phyloP scores from a whole-genome alignment of 2,888 invertebrate species.

The Tricholauxania praeusta region DNA sequence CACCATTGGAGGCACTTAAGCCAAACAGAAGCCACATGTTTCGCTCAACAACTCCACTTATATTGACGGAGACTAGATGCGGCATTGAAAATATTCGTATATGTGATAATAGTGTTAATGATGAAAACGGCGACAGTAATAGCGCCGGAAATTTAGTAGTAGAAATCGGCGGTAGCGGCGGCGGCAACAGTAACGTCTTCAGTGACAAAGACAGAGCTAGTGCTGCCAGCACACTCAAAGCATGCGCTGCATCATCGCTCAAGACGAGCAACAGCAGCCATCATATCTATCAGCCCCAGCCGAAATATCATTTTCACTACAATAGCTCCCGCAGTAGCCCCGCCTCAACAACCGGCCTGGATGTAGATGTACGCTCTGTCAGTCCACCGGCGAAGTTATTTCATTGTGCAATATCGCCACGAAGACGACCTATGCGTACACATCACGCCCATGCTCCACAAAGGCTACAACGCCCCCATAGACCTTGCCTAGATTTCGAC shows the following conservation, averaged over 20 bases:
- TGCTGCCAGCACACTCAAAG: constrained; percentile 55
- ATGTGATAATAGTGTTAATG: constrained; percentile 69
- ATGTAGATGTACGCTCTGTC: constrained; percentile 67
- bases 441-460: constrained; percentile 63
- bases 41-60: constrained; percentile 69
- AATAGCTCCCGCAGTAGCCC: constrained; percentile 67
- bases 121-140: constrained; percentile 62
- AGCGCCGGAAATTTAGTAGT: constrained; percentile 44
- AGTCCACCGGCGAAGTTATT: constrained; percentile 70
- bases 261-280: constrained; percentile 67
- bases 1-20: constrained; percentile 89
- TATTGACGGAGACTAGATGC: constrained; percentile 68
- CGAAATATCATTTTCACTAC: constrained; percentile 65
- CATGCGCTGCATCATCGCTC: constrained; percentile 58
- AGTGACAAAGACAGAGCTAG: constrained; percentile 46
- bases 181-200: constrained; percentile 40
- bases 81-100: constrained; percentile 69
- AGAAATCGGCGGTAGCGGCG: constrained; percentile 44
- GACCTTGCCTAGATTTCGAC: constrained; percentile 94
- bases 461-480: constrained; percentile 75
- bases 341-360: constrained; percentile 65
- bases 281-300: constrained; percentile 67
- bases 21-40: constrained; percentile 72
- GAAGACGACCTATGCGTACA: constrained; percentile 74
- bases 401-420: constrained; percentile 73